Conservation (phyloP, 2,797 vertebrate genomes). For the Diplodus puntazzo region DNA sequence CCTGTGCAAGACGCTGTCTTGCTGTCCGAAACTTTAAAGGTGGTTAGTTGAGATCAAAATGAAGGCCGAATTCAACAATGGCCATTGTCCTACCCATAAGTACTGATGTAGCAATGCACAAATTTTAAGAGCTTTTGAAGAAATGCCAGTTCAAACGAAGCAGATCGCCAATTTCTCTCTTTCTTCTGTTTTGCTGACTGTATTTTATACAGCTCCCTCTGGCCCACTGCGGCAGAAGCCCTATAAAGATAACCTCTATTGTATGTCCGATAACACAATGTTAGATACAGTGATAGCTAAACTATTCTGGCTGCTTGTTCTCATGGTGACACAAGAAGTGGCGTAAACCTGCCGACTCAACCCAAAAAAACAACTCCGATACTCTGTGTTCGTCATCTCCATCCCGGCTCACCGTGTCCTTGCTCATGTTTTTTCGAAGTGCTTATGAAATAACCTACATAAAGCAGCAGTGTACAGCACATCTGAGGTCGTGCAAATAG, state of each 20-base stretch:
- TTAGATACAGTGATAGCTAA: background rate
- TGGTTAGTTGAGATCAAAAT: too few species aligned
- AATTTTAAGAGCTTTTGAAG: too few species aligned
- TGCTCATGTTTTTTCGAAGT: background rate
- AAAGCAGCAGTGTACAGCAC: background rate
- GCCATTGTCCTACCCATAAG: too few species aligned
- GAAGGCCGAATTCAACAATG: too few species aligned
- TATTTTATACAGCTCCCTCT: background rate
- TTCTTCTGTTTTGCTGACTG: background rate
- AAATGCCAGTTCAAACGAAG: background rate
- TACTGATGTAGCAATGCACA: too few species aligned
- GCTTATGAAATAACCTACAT: background rate
- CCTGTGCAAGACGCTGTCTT: too few species aligned
- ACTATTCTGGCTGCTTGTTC: background rate
- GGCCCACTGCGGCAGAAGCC: background rate
- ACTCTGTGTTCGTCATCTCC: background rate
- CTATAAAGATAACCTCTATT: background rate
- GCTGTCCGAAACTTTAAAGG: too few species aligned
- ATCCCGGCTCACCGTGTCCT: background rate
- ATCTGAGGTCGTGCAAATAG: slow-evolving; percentile 13
- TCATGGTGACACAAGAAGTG: background rate
- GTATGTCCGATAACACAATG: background rate
- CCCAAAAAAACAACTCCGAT: background rate
- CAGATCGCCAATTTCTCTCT: background rate
- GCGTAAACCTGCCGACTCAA: background rate